Base-by-base conservation (phyloP, 2,797 vertebrate genomes). In the Lepilemur ruficaudatus region DNA sequence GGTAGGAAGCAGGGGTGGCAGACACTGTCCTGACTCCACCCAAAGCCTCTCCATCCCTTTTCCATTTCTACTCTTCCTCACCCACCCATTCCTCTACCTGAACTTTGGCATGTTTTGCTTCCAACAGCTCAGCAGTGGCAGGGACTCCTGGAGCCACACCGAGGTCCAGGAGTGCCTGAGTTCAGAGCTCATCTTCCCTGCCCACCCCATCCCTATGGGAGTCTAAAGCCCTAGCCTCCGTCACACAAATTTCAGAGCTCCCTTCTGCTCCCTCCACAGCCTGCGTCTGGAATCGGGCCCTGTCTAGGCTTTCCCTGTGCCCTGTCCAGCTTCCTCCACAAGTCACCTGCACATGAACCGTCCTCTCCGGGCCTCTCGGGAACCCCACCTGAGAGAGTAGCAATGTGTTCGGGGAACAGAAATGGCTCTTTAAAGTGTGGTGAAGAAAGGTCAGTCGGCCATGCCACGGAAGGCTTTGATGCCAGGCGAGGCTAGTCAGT, bases 181-280 rank as follows among this genome's bases (percentile, higher is more conserved):
- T 28, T 72, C 43, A 43, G 12, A 43, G 8, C n/a, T 52, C 25
- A 18, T 20, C 38, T 61, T 61, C 50, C 28, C 88, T n/a, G 3
- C 22, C 12, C 2, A 52, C 8, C 8, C 2, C 15, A 23, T 12
- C 11, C 22, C 5, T 20, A 35, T 8, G 0, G 7, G 28, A 52
- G 6, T 25, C 30, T 52, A 12, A 73, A 46, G 23, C 4, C 8
- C 15, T 11, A 4, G 11, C 7, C 38, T 20, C 5, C 11, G 2
- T 63, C 28, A 30, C 72, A 70, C 46, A 76, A 65, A 81, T 46
- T 25, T 59, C 52, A 61, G 84, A 14, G 72, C 10, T 6, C 17
- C 52, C 9, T 11, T 23, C 25, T 48, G 35, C 43, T 52, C n/a
- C 9, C 22, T 52, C 41, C 6, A 7, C 18, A 1, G 46, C 15